These are phyloP conservation scores for Corythaixoides concolor DNA, from an alignment of 2,113 vertebrate genomes.

Conservation along the genomic window DNA sequence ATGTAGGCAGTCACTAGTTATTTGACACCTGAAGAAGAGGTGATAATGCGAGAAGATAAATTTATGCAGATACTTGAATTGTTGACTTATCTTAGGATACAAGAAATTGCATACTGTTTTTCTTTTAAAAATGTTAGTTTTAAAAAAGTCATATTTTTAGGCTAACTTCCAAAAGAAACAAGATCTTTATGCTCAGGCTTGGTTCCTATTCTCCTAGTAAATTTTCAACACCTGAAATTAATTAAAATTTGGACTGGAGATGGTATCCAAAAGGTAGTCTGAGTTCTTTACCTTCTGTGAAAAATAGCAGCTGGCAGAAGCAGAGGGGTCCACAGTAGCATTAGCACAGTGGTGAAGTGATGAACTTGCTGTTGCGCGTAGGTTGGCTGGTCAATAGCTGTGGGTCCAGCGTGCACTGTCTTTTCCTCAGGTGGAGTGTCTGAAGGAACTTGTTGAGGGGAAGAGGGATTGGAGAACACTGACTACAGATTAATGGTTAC, in stretches of 20 bases:
- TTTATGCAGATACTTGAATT: not conserved
- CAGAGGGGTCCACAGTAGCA: not conserved
- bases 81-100: not conserved
- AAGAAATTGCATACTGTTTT: not conserved
- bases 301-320: not conserved
- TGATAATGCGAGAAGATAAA: not conserved
- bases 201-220: not conserved
- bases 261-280: not conserved
- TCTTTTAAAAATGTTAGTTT: not conserved
- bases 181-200: not conserved
- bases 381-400: not conserved
- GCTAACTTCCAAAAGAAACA: not conserved
- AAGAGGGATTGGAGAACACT: not conserved
- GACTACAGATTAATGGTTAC: not conserved
- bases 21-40: not conserved
- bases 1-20: not conserved
- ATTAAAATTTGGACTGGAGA: not conserved
- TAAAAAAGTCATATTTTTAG: not conserved
- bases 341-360: not conserved
- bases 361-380: accelerated
- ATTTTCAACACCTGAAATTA: not conserved
- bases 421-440: not conserved
- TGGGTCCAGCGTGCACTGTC: not conserved
- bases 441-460: not conserved
- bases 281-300: not conserved